A percentile compares a stretch with the other conserved stretches of the same genome.
These are phyloP conservation scores for Branchinecta lindahli DNA, from an alignment of 1,140 invertebrate genomes.

Conservation along the genomic window DNA sequence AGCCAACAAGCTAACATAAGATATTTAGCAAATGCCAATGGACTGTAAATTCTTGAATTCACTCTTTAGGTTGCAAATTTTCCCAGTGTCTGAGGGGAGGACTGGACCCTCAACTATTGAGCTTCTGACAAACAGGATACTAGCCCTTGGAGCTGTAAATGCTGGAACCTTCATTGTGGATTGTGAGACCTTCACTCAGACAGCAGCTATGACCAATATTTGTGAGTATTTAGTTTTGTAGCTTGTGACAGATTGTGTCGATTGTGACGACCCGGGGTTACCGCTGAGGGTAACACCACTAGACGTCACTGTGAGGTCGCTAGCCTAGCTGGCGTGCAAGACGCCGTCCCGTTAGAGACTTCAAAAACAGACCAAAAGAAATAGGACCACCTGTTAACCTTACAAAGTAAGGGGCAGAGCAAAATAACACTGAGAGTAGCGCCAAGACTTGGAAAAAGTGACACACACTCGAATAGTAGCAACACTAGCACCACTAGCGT, in stretches of 20 bases:
- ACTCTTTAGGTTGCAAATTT: slow-evolving; percentile 46
- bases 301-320: not conserved
- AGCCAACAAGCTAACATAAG: too few species aligned
- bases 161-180: slow-evolving; percentile 81
- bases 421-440: too few species aligned
- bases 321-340: not conserved
- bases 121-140: slow-evolving; percentile 61
- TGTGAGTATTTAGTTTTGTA: slow-evolving; percentile 22
- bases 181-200: slow-evolving; percentile 68
- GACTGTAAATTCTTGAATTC: too few species aligned
- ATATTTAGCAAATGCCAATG: too few species aligned
- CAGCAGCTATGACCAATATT: slow-evolving; percentile 24
- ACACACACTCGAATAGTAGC: too few species aligned
- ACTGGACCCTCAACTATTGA: slow-evolving; percentile 73
- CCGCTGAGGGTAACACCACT: too few species aligned
- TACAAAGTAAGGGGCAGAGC: too few species aligned
- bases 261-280: not conserved
- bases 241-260: slow-evolving; percentile 10
- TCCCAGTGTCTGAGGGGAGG: slow-evolving; percentile 66
- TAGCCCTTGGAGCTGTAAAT: slow-evolving; percentile 66
- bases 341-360: too few species aligned
- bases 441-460: too few species aligned
- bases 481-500: too few species aligned
- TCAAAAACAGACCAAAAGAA: too few species aligned
- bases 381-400: too few species aligned